A percentile compares a stretch with the other conserved stretches of the same genome.
Conservation (phyloP, 53 echinoderm and acorn worm genomes). For the Antedon mediterranea region DNA sequence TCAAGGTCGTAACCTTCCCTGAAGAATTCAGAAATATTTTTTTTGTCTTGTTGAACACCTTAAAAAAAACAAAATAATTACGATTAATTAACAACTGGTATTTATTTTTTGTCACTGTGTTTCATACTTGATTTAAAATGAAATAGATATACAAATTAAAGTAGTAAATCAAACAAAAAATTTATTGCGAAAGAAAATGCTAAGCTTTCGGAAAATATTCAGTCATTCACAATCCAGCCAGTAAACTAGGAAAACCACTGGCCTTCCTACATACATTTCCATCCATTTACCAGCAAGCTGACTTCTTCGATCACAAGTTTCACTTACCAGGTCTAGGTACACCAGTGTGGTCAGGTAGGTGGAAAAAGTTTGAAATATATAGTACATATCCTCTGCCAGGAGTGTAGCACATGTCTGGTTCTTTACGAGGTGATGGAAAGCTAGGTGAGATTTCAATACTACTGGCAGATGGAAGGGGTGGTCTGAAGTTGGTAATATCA, state of each 20-base stretch:
- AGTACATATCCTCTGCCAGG: background rate
- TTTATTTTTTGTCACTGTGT: no score
- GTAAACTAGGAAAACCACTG: no score
- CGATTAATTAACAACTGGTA: no score
- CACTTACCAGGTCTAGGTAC: background rate
- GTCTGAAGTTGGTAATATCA: background rate
- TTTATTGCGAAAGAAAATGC: no score
- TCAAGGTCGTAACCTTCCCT: background rate
- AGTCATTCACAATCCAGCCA: no score
- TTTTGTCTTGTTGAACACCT: background rate
- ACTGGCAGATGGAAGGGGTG: background rate
- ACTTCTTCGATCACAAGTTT: background rate
- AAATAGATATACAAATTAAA: no score
- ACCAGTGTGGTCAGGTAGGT: background rate
- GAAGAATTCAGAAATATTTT: background rate
- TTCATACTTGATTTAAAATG: no score
- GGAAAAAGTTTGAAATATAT: background rate
- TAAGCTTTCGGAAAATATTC: no score
- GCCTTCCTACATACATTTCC: no score
- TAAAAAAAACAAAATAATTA: no score
- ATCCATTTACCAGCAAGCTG: no score
- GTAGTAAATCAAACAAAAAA: no score
- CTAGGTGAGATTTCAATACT: background rate
- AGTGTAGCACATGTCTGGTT: background rate
- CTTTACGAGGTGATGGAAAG: background rate